These are phyloP conservation scores for Atopsyche davidsoni DNA, from an alignment of 1,140 invertebrate genomes.

Conservation along the genomic window DNA sequence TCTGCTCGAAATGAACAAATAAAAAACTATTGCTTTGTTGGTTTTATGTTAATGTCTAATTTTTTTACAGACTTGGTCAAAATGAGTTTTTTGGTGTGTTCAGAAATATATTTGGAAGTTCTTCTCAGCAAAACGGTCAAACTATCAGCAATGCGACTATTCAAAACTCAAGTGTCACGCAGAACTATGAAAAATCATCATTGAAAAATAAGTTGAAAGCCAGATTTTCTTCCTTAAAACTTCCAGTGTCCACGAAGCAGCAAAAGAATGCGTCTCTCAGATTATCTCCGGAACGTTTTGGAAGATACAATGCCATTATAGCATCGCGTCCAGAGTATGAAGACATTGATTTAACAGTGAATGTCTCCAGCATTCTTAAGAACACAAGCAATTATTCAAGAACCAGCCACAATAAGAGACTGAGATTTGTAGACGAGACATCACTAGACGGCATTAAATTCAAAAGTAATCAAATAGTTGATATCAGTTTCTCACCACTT, in stretches of 20 bases:
- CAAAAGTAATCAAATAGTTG: too few species aligned
- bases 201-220: slow-evolving; percentile 5
- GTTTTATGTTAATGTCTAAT: too few species aligned
- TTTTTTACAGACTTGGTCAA: slow-evolving; percentile 4
- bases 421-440: slow-evolving; percentile 1
- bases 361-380: slow-evolving; percentile 11
- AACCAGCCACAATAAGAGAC: neutral
- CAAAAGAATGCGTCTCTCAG: neutral
- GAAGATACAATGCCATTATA: neutral
- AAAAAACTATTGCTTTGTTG: too few species aligned
- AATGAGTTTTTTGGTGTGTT: slow-evolving; percentile 10
- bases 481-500: too few species aligned
- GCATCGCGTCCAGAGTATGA: neutral
- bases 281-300: neutral
- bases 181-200: slow-evolving; percentile 5
- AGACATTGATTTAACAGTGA: slow-evolving; percentile 5
- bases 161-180: too few species aligned
- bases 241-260: too few species aligned
- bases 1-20: too few species aligned
- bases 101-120: slow-evolving; percentile 6
- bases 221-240: slow-evolving; percentile 2
- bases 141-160: neutral
- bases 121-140: neutral
- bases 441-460: neutral
- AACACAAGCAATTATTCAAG: slow-evolving; percentile 1